Percentiles rank a stretch among this genome's conserved stretches.
Evolutionary conservation across 2,888 invertebrate genomes (phyloP).

Genomic region (Hemaris fuciformis): DNA sequence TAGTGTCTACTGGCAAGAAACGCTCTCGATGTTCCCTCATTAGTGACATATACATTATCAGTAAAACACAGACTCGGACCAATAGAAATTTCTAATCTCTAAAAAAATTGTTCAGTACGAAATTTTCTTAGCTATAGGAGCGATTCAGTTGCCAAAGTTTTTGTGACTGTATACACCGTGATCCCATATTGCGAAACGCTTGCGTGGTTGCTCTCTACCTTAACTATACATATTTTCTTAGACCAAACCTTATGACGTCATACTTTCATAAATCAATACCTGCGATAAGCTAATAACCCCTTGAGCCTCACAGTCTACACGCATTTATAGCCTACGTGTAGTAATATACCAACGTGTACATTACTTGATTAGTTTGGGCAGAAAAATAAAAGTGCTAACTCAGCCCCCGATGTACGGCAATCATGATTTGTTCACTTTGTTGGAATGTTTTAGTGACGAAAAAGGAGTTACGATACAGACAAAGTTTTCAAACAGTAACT

Average conservation of each 20-base stretch:
- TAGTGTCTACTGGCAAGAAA: too few species aligned
- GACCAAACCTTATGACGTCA: background rate
- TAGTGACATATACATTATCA: too few species aligned
- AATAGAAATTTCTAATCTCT: too few species aligned
- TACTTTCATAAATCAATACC: background rate
- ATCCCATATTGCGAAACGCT: too few species aligned
- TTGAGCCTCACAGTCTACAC: background rate
- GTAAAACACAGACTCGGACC: too few species aligned
- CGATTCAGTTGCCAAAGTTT: too few species aligned
- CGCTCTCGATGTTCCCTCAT: too few species aligned
- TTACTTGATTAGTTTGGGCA: conserved; percentile 8
- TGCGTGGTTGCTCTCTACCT: background rate
- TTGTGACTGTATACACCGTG: too few species aligned
- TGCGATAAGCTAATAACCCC: background rate
- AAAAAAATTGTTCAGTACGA: too few species aligned
- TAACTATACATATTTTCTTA: background rate
- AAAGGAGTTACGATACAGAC: too few species aligned
- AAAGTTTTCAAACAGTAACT: background rate
- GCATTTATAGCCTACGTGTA: background rate
- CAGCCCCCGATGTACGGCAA: background rate
- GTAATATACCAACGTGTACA: background rate
- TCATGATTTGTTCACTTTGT: background rate
- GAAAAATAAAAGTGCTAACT: background rate
- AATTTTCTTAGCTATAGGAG: too few species aligned
- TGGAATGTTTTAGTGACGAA: background rate